phyloP scores from a whole-genome alignment of 2,888 invertebrate genomes.

The Sphinx pinastri region DNA sequence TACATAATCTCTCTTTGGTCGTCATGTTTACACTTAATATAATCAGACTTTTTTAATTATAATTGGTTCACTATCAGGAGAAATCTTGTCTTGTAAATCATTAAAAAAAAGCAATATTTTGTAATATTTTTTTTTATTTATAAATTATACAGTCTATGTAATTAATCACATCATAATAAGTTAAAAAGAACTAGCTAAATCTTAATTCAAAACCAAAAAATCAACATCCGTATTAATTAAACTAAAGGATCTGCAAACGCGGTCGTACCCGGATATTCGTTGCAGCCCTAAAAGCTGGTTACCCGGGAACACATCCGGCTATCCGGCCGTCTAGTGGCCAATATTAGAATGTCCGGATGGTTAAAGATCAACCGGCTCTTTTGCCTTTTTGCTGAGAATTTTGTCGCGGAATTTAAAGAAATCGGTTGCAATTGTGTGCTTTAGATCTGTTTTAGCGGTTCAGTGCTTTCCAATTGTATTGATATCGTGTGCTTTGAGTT shows the following conservation, averaged over 20 bases:
- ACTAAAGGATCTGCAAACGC: conserved; percentile 2
- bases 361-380: conserved; percentile 36
- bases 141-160: too few species aligned
- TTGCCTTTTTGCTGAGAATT: conserved; percentile 25
- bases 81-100: too few species aligned
- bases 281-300: conserved; percentile 48
- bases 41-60: too few species aligned
- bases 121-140: too few species aligned
- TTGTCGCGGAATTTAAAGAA: conserved; percentile 7
- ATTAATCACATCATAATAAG: too few species aligned
- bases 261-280: not conserved
- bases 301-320: conserved; percentile 49
- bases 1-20: too few species aligned
- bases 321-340: conserved; percentile 42
- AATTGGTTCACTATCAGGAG: too few species aligned
- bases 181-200: too few species aligned
- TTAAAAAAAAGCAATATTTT: too few species aligned
- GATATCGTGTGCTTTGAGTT: not conserved
- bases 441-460: conserved; percentile 1
- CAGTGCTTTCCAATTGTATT: not conserved
- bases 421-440: conserved; percentile 5
- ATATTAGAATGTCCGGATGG: conserved; percentile 59
- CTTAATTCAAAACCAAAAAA: not conserved
- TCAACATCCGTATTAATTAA: not conserved
- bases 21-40: too few species aligned